phyloP scores from a whole-genome alignment of 1,140 invertebrate genomes.

The Cardiocondyla obscurior region DNA sequence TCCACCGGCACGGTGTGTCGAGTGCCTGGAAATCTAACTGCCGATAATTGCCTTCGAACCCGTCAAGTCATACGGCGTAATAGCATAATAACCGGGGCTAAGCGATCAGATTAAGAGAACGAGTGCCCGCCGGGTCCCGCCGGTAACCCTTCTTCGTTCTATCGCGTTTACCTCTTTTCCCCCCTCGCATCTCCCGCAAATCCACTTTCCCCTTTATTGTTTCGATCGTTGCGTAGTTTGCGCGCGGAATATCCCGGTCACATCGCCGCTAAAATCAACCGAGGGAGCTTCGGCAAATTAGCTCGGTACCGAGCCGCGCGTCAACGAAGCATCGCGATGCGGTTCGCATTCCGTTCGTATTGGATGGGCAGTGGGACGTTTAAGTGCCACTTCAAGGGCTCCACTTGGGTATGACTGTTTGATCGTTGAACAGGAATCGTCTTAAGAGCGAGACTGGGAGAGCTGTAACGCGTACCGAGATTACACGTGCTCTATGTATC shows the following conservation, averaged over 20 bases:
- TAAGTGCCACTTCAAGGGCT: conserved; percentile 14
- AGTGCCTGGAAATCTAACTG: conserved; percentile 77
- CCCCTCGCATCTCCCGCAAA: neutral
- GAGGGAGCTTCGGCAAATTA: neutral
- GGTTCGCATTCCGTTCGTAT: conserved; percentile 41
- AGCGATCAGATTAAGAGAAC: conserved; percentile 78
- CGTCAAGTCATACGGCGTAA: conserved; percentile 78
- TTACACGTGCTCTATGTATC: neutral
- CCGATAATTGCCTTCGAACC: conserved; percentile 79
- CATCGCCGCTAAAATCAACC: conserved; percentile 21
- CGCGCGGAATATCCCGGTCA: neutral
- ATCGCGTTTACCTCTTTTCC: neutral
- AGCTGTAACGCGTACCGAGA: neutral
- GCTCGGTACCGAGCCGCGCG: neutral
- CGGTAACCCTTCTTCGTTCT: conserved; percentile 46
- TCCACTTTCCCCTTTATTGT: conserved; percentile 5
- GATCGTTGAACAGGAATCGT: conserved; percentile 29
- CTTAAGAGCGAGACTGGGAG: neutral
- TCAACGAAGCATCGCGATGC: neutral
- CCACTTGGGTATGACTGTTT: conserved; percentile 1
- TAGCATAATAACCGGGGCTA: conserved; percentile 77
- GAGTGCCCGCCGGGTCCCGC: conserved; percentile 65
- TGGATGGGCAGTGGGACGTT: conserved; percentile 7
- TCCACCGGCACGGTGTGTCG: conserved; percentile 70
- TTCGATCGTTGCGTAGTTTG: conserved; percentile 6